phyloP scores from a whole-genome alignment of 2,797 vertebrate species.

The Chanos chanos region DNA sequence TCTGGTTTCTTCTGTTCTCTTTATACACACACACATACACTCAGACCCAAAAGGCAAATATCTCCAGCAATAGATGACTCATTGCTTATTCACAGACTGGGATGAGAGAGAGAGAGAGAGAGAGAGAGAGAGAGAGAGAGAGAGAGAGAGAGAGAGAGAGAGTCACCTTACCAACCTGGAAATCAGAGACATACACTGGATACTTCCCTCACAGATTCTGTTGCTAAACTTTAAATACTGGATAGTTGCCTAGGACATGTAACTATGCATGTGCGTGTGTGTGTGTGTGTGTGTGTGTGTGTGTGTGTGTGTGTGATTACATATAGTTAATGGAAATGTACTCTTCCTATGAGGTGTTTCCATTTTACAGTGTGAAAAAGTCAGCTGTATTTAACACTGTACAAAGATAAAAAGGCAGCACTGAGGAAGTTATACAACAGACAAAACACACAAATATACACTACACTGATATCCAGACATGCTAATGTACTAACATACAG shows the following conservation, averaged over 20 bases:
- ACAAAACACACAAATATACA: too few species aligned
- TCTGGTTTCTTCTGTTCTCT: constrained; percentile 7
- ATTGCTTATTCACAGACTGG: constrained; percentile 12
- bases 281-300: constrained; percentile 12
- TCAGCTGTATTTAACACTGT: too few species aligned
- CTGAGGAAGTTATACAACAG: too few species aligned
- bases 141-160: constrained; percentile 14
- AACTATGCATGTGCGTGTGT: constrained; percentile 13
- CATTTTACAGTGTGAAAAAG: too few species aligned
- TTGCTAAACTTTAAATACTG: constrained; percentile 35
- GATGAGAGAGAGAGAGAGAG: constrained; percentile 4
- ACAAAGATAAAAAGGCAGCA: too few species aligned
- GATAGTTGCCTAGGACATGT: constrained; percentile 2
- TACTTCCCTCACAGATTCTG: constrained; percentile 32
- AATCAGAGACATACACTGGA: constrained; percentile 23
- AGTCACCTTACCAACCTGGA: constrained; percentile 37
- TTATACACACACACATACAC: not conserved
- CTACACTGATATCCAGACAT: too few species aligned
- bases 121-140: constrained; percentile 1
- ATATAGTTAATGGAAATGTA: too few species aligned
- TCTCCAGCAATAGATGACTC: constrained; percentile 31
- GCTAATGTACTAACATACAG: too few species aligned
- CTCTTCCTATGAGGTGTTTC: too few species aligned
- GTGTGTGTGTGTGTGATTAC: not conserved
- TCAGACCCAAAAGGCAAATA: constrained; percentile 6